Base-by-base conservation (phyloP, 2,797 vertebrate genomes). In the Lagodon rhomboides region DNA sequence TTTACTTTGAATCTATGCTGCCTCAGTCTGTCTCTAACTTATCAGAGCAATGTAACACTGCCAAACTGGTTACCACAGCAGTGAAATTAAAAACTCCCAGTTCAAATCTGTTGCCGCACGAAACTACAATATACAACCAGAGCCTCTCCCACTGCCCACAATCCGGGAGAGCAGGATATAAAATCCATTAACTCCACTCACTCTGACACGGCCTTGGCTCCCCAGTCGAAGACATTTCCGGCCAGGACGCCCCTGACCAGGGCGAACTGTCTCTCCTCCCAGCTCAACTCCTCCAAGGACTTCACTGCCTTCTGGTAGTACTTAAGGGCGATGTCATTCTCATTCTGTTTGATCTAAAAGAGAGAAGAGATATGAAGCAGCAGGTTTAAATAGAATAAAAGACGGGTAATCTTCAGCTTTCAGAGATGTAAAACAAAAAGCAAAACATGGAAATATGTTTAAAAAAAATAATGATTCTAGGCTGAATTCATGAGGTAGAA, bases 211-310 rank as follows among this genome's bases (percentile, higher is more conserved):
- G 98, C 98, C 89, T 98, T 99, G 86, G 98, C 98, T 70, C 98
- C 98, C 98, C 98, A 99, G 95, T 99, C 98, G 34, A 99, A 99
- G 81, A 99, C 98, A 22, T 99, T 99, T 63, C 98, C 98, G 0
- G 98, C 98, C 90, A 99, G 94, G 47, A 99, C 96, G 44, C 98
- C 98, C 73, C 95, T 95, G 91, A 97, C 97, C 93, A 99, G 94
- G 4, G 97, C 97, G 78, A 98, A 97, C 96, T 99, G 98, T 89
- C 96, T 95, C 86, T 98, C 96, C 92, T 98, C 97, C 98, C 98
- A 99, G 94, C 85, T 96, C 89, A 99, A 82, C 12, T 95, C 84
- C 61, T 99, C 98, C 95, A 99, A 92, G 11, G 96, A 92, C 71
- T 87, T 93, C n/a, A 98, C 95, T 12, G 96, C 97, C 41, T 94